Conservation (phyloP, 2,888 invertebrate genomes). For the Nephrotoma flavescens region DNA sequence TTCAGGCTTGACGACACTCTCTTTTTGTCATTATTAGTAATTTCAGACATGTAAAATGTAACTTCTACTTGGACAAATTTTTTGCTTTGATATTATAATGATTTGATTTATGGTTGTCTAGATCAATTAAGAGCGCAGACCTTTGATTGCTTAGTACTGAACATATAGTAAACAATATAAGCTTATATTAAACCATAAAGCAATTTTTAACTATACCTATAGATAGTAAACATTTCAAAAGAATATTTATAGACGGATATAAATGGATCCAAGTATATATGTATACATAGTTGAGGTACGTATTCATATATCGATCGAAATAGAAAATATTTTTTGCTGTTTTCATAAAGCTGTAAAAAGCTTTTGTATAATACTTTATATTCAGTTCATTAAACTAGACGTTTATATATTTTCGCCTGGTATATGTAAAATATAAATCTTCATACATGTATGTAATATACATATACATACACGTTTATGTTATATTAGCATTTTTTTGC, state of each 20-base stretch:
- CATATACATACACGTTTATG: not conserved
- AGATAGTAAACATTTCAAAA: not conserved
- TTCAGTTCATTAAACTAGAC: not conserved
- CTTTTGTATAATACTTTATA: not conserved
- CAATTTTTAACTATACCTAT: not conserved
- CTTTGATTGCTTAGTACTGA: not conserved
- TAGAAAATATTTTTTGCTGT: not conserved
- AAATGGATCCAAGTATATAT: not conserved
- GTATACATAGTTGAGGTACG: not conserved
- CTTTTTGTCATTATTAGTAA: too few relatives aligned
- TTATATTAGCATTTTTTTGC: not conserved
- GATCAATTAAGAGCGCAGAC: too few relatives aligned
- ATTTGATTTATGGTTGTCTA: too few relatives aligned
- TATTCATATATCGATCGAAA: not conserved
- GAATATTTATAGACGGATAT: not conserved
- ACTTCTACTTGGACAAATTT: too few relatives aligned
- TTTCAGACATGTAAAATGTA: too few relatives aligned
- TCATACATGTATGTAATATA: not conserved
- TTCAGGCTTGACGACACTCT: too few relatives aligned
- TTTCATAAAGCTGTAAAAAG: not conserved
- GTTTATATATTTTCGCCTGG: not conserved
- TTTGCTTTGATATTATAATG: too few relatives aligned
- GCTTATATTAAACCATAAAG: not conserved
- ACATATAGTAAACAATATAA: not conserved
- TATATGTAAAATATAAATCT: not conserved